phyloP scores from a whole-genome alignment of 2,797 vertebrate genomes.

The Limosa lapponica region DNA sequence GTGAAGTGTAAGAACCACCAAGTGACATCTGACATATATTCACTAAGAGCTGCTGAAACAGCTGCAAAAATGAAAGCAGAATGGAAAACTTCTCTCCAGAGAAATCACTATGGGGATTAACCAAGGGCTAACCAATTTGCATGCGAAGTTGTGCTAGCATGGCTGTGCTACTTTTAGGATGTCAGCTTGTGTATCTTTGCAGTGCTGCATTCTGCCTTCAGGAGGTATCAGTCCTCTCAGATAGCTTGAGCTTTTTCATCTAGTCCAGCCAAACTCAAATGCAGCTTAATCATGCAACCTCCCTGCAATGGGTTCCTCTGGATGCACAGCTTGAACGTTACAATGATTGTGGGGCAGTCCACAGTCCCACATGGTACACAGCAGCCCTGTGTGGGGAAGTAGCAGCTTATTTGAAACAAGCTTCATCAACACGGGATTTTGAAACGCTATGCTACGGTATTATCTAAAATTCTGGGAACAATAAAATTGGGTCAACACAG shows the following conservation, averaged over 20 bases:
- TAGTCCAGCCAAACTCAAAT: not conserved
- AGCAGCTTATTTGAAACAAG: not conserved
- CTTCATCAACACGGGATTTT: not conserved
- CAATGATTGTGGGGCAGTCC: not conserved
- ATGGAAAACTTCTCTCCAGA: not conserved
- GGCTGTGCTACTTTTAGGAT: not conserved
- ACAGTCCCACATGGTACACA: accelerated
- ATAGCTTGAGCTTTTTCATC: not conserved
- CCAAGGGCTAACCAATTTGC: not conserved
- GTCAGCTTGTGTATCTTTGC: not conserved
- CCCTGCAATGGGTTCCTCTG: not conserved
- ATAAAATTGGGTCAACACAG: not conserved
- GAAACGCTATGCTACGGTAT: not conserved
- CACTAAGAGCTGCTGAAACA: conserved; percentile 4
- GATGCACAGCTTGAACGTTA: not conserved
- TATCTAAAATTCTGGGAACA: not conserved
- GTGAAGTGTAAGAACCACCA: not conserved
- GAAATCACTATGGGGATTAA: not conserved
- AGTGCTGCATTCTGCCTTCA: not conserved
- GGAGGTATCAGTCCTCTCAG: not conserved
- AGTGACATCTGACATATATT: conserved; percentile 24
- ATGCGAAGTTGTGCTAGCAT: not conserved
- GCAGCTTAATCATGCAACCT: not conserved
- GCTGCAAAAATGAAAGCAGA: conserved; percentile 9
- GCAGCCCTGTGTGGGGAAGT: not conserved